Conservation (phyloP, 2,888 invertebrate species). For the Leptinotarsa juncta region DNA sequence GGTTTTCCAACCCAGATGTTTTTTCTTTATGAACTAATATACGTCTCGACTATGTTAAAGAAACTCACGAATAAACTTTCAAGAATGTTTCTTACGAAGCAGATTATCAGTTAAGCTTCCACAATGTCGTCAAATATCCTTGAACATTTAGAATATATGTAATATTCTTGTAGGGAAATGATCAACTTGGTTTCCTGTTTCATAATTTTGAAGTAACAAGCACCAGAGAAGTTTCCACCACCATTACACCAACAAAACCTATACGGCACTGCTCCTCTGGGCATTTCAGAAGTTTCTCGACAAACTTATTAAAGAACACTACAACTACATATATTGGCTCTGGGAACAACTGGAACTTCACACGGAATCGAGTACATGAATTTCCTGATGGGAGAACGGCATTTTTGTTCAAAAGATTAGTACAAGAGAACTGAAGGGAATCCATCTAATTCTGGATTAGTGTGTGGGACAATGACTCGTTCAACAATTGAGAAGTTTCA, state of each 20-base stretch:
- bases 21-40: too few relatives aligned
- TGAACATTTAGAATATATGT: too few relatives aligned
- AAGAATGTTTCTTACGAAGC: too few relatives aligned
- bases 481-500: too few relatives aligned
- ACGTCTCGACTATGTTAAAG: too few relatives aligned
- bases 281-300: conserved; percentile 16
- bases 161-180: too few relatives aligned
- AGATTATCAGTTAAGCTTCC: too few relatives aligned
- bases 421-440: not conserved
- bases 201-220: not conserved
- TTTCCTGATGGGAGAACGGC: not conserved
- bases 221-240: not conserved
- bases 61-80: too few relatives aligned
- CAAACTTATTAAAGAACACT: conserved; percentile 26
- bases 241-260: not conserved
- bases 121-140: too few relatives aligned
- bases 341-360: conserved; percentile 15
- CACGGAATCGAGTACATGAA: not conserved
- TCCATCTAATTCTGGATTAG: too few relatives aligned
- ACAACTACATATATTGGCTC: conserved; percentile 19
- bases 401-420: not conserved
- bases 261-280: conserved; percentile 19
- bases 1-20: too few relatives aligned
- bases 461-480: too few relatives aligned
- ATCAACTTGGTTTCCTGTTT: not conserved